Conservation (phyloP, 1,140 invertebrate genomes). For the Nasonia giraulti region DNA sequence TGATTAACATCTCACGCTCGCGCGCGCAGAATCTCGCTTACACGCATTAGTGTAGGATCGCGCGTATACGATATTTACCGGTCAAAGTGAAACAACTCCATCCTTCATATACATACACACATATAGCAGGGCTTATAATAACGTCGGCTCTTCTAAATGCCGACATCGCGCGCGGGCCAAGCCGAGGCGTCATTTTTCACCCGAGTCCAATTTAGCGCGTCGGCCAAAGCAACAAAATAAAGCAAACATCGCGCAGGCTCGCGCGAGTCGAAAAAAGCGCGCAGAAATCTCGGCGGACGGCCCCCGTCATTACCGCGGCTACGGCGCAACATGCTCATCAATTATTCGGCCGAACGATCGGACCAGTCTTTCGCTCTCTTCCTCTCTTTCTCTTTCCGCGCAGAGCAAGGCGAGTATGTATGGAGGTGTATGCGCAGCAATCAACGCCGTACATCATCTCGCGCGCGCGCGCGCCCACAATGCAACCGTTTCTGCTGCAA, state of each 20-base stretch:
- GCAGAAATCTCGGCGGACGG: not conserved
- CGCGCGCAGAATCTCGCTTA: not conserved
- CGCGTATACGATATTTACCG: not conserved
- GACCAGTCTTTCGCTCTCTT: not conserved
- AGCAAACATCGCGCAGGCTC: too few species aligned
- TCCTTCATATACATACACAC: not conserved
- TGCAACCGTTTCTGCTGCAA: too few species aligned
- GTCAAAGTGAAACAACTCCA: slow-evolving; percentile 9
- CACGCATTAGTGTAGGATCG: too few species aligned
- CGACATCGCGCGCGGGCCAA: not conserved
- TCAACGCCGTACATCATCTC: not conserved
- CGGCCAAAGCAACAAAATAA: not conserved
- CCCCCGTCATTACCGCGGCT: not conserved
- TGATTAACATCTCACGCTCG: not conserved
- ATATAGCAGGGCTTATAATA: not conserved
- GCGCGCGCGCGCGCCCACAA: too few species aligned
- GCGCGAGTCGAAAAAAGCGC: too few species aligned
- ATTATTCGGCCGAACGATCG: not conserved
- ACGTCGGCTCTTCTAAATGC: slow-evolving; percentile 4
- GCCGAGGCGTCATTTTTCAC: not conserved
- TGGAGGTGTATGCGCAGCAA: not conserved
- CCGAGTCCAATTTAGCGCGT: not conserved
- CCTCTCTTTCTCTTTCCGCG: not conserved
- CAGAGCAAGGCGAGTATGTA: not conserved
- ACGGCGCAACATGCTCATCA: not conserved